These are phyloP conservation scores for Agapornis canus DNA, from an alignment of 2,797 vertebrate species.

Conservation along the genomic window DNA sequence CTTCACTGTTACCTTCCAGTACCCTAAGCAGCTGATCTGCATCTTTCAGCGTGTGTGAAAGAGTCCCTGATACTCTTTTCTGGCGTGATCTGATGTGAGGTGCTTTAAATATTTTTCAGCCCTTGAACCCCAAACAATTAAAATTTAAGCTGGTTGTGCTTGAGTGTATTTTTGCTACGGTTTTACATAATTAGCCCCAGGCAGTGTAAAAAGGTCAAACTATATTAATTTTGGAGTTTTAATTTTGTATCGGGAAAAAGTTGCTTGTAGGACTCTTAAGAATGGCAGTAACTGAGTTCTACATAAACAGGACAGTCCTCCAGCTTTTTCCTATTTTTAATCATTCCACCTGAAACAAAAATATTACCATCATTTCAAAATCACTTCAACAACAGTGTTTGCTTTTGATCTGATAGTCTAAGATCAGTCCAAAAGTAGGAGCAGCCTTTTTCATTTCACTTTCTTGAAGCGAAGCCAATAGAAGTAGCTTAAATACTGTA, in stretches of 20 bases:
- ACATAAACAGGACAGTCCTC: neutral
- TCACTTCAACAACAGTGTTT: neutral
- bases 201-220: neutral
- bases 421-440: neutral
- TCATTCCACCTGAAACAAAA: neutral
- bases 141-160: neutral
- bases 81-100: neutral
- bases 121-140: neutral
- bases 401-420: conserved; percentile 7
- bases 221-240: neutral
- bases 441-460: neutral
- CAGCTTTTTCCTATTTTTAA: neutral
- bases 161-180: rapidly evolving
- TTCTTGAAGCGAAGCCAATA: neutral
- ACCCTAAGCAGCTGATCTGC: neutral
- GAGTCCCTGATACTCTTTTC: neutral
- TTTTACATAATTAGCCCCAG: neutral
- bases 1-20: neutral
- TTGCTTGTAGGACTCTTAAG: neutral
- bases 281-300: neutral
- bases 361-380: neutral
- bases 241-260: neutral
- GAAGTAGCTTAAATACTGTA: neutral
- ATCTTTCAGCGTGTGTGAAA: neutral
- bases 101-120: neutral